Evolutionary conservation across 1,140 invertebrate species (phyloP).

Genomic region (Pachyrhynchus sulphureomaculatus): DNA sequence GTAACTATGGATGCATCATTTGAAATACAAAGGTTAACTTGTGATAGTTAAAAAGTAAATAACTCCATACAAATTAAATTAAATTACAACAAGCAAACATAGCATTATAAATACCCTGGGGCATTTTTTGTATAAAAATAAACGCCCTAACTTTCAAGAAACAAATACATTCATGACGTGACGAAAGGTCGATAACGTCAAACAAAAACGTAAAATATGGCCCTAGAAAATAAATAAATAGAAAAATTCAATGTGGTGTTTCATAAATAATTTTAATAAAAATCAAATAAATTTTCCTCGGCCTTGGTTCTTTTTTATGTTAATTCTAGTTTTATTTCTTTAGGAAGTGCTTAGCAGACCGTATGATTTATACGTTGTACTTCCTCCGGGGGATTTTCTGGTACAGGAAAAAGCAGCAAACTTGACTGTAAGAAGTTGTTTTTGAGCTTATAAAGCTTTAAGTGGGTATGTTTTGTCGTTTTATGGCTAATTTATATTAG

Average conservation of each 20-base stretch:
- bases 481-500: too few relatives aligned
- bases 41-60: too few relatives aligned
- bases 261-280: constrained; percentile 3
- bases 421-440: neutral
- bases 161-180: constrained; percentile 4
- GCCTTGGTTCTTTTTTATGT: constrained; percentile 6
- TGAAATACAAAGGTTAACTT: too few relatives aligned
- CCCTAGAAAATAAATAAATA: constrained; percentile 3
- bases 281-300: constrained; percentile 8
- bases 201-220: constrained; percentile 20
- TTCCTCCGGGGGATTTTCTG: neutral
- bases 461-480: neutral
- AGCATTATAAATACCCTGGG: too few relatives aligned
- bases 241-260: neutral
- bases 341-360: constrained; percentile 1
- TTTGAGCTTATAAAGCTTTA: neutral
- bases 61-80: too few relatives aligned
- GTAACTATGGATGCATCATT: too few relatives aligned
- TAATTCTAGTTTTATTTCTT: constrained; percentile 15
- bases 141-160: too few relatives aligned
- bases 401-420: neutral
- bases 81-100: too few relatives aligned
- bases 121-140: too few relatives aligned
- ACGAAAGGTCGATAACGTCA: constrained; percentile 18
- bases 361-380: constrained; percentile 8